phyloP scores from a whole-genome alignment of 2,797 vertebrate species.

The Oreochromis grahami region DNA sequence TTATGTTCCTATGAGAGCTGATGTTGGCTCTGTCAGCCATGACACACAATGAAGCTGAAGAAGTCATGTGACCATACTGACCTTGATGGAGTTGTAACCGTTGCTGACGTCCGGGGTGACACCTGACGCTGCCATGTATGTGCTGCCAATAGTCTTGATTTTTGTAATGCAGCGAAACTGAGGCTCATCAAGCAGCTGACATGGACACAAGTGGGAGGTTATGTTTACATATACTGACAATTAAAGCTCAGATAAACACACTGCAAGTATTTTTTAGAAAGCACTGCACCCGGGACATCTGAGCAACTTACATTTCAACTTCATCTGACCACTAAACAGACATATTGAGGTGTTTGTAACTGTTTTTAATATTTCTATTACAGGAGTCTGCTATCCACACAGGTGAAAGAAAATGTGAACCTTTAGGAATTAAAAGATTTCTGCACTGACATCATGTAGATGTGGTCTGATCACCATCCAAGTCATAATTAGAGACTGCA shows the following conservation, averaged over 20 bases:
- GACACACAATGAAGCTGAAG: neutral
- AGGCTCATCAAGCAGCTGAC: conserved; percentile 90
- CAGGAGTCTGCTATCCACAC: neutral
- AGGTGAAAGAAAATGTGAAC: neutral
- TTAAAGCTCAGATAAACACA: accelerated
- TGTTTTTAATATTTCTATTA: neutral
- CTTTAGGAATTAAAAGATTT: neutral
- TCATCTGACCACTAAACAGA: neutral
- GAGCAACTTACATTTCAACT: neutral
- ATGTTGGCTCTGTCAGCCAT: neutral
- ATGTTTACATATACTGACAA: neutral
- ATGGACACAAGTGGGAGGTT: neutral
- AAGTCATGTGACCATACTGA: conserved; percentile 39
- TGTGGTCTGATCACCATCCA: neutral
- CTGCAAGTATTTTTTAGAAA: neutral
- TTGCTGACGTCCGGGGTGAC: conserved; percentile 88
- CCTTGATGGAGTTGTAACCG: conserved; percentile 83
- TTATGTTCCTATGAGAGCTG: neutral
- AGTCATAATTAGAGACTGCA: neutral
- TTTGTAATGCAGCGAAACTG: conserved; percentile 95
- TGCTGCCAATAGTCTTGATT: conserved; percentile 98
- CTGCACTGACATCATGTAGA: neutral
- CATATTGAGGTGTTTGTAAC: neutral
- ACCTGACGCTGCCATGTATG: conserved; percentile 96
- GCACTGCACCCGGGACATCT: neutral